Evolutionary conservation across 1,140 invertebrate species (phyloP).

Genomic region (Apocrypta bakeri): DNA sequence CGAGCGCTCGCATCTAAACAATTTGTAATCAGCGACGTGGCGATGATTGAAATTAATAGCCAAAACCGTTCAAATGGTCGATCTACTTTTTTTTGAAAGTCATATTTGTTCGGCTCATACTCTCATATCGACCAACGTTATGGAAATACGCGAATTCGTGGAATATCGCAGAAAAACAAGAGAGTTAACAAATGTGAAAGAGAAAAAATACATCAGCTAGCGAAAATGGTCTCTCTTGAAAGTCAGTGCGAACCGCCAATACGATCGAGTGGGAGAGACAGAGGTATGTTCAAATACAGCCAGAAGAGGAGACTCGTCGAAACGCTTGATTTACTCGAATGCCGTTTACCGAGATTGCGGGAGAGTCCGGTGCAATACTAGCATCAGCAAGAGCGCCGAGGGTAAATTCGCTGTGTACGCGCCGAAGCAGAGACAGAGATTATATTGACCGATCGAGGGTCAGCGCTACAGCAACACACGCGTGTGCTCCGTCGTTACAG

Average conservation of each 20-base stretch:
- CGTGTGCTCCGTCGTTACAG: background rate
- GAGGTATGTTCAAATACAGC: background rate
- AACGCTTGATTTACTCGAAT: conserved; percentile 39
- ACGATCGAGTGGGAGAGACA: background rate
- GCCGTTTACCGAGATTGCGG: conserved; percentile 39
- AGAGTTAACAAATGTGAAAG: background rate
- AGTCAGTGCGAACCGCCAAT: background rate
- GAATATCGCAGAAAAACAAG: too few relatives aligned
- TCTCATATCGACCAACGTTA: too few relatives aligned
- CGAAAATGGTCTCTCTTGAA: background rate
- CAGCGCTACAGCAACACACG: background rate
- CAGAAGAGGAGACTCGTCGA: background rate
- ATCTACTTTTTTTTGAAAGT: too few relatives aligned
- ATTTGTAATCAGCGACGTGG: background rate
- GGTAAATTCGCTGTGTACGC: conserved; percentile 26
- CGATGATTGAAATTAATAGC: too few relatives aligned
- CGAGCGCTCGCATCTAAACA: background rate
- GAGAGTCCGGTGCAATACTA: background rate
- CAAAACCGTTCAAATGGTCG: too few relatives aligned
- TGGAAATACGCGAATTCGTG: background rate
- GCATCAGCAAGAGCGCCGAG: background rate
- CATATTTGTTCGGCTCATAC: too few relatives aligned
- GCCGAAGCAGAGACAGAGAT: conserved; percentile 25
- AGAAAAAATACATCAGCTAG: background rate
- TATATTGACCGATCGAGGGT: conserved; percentile 44